A percentile compares a stretch with the other conserved stretches of the same genome.
phyloP scores from a whole-genome alignment of 1,140 invertebrate species.

The Psix sp. region DNA sequence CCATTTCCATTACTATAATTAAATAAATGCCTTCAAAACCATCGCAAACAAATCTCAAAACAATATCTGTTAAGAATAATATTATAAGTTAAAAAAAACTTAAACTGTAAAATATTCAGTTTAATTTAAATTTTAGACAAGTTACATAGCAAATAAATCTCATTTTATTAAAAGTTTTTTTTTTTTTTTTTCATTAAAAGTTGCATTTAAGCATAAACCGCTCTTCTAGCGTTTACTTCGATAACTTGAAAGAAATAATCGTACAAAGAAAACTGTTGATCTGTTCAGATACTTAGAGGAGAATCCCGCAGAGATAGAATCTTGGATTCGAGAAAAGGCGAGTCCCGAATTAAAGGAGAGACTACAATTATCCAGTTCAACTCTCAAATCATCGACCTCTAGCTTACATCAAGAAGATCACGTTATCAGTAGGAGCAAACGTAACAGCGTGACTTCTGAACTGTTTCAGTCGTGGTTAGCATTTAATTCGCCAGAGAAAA shows the following conservation, averaged over 20 bases:
- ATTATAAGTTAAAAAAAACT: too few relatives aligned
- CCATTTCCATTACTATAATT: too few relatives aligned
- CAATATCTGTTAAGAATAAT: too few relatives aligned
- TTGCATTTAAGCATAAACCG: too few relatives aligned
- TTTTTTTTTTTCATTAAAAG: too few relatives aligned
- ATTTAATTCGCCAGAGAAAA: slow-evolving; percentile 81
- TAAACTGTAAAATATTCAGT: too few relatives aligned
- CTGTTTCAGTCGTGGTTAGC: slow-evolving; percentile 89
- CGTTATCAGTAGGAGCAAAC: slow-evolving; percentile 66
- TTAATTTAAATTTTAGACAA: too few relatives aligned
- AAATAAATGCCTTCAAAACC: too few relatives aligned
- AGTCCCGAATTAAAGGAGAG: slow-evolving; percentile 80
- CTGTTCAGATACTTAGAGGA: slow-evolving; percentile 76
- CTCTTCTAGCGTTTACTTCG: too few relatives aligned
- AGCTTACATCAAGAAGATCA: slow-evolving; percentile 75
- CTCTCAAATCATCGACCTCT: slow-evolving; percentile 73
- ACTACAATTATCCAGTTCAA: slow-evolving; percentile 68
- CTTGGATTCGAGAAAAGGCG: slow-evolving; percentile 85
- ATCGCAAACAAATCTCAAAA: too few relatives aligned
- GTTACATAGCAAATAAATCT: too few relatives aligned
- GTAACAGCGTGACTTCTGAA: slow-evolving; percentile 89
- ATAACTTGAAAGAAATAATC: not conserved
- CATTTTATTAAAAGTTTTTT: too few relatives aligned
- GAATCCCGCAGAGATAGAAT: slow-evolving; percentile 80
- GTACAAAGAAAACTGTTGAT: not conserved